These are phyloP conservation scores for Drosophila kuntzei DNA, from an alignment of 2,888 invertebrate genomes.

Conservation along the genomic window DNA sequence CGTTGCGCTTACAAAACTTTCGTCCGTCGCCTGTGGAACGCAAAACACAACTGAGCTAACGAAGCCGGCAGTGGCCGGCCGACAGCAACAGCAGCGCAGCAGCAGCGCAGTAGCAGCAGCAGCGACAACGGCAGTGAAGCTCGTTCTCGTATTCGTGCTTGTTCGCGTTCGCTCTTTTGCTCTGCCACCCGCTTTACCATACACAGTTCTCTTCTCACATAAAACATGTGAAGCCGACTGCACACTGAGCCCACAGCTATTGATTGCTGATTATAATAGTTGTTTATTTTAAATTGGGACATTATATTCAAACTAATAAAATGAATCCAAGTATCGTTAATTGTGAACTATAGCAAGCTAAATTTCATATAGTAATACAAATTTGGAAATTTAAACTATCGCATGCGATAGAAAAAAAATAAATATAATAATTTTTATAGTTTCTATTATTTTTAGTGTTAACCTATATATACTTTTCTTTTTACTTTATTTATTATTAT, in stretches of 20 bases:
- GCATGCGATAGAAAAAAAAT: no score
- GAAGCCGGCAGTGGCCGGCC: conserved; percentile 52
- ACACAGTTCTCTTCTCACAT: conserved; percentile 15
- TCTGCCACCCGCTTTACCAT: conserved; percentile 49
- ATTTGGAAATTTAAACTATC: no score
- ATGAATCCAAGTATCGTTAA: neutral
- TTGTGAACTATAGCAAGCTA: neutral
- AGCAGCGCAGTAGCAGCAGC: conserved; percentile 18
- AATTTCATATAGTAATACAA: no score
- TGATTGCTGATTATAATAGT: neutral
- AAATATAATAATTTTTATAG: no score
- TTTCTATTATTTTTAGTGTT: no score
- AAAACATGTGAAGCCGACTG: conserved; percentile 28
- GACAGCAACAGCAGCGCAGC: conserved; percentile 24
- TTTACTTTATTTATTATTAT: no score
- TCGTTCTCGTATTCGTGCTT: conserved; percentile 35
- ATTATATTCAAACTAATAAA: neutral
- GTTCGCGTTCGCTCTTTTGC: conserved; percentile 32
- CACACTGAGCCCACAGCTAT: conserved; percentile 35
- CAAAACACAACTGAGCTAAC: conserved; percentile 59
- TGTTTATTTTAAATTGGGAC: neutral
- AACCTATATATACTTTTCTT: no score
- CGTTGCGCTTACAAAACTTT: conserved; percentile 61
- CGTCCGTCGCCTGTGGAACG: conserved; percentile 68
- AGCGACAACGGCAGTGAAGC: conserved; percentile 41